phyloP scores from a whole-genome alignment of 2,888 invertebrate species.

The Drosophila parthenogenetica region DNA sequence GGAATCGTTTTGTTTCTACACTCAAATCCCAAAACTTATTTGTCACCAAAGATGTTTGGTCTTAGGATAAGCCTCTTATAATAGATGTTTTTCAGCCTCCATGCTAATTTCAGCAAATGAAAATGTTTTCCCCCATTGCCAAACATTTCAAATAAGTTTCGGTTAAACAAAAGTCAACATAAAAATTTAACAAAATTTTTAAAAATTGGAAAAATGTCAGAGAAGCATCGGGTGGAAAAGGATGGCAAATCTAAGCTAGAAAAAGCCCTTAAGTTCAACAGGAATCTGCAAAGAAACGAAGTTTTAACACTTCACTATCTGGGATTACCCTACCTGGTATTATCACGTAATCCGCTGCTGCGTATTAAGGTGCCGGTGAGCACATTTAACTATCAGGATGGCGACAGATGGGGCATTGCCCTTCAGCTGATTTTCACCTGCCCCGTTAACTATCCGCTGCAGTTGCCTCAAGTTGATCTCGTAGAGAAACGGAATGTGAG shows the following conservation, averaged over 20 bases:
- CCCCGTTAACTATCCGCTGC: constrained; percentile 57
- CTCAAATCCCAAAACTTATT: constrained; percentile 16
- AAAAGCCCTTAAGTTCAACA: constrained; percentile 17
- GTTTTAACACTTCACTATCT: constrained; percentile 65
- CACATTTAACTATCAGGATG: constrained; percentile 55
- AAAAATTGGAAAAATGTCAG: constrained; percentile 26
- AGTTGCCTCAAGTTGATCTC: constrained; percentile 56
- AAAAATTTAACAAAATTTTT: constrained; percentile 1
- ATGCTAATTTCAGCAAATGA: constrained; percentile 39
- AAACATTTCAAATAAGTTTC: constrained; percentile 46
- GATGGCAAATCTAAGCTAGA: constrained; percentile 1
- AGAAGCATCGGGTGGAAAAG: neutral
- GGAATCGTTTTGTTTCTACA: neutral
- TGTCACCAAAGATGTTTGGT: constrained; percentile 20
- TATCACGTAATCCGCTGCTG: constrained; percentile 49
- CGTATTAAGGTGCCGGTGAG: constrained; percentile 59
- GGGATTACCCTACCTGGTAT: constrained; percentile 62
- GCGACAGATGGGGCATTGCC: constrained; percentile 45
- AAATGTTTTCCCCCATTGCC: constrained; percentile 9
- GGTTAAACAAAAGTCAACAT: constrained; percentile 3
- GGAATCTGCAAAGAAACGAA: constrained; percentile 61
- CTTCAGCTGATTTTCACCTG: constrained; percentile 66
- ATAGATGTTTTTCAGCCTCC: constrained; percentile 27
- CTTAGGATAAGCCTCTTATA: constrained; percentile 32
- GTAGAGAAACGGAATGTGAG: constrained; percentile 61